Conservation (phyloP, 2,113 vertebrate species). For the Damaliscus lunatus region DNA sequence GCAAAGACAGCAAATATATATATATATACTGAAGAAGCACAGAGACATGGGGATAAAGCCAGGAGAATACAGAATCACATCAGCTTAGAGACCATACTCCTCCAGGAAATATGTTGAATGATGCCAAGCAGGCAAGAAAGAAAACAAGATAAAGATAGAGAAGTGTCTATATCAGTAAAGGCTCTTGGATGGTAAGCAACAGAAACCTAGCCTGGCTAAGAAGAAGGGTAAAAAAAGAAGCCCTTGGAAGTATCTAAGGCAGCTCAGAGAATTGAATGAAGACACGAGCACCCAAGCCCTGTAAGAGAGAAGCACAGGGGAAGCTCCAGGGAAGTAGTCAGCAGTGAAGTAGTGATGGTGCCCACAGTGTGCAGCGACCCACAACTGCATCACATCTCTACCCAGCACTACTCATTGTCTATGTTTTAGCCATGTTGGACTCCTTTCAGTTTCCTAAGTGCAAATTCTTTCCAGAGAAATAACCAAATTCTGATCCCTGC, state of each 20-base stretch:
- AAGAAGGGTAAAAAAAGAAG: not conserved
- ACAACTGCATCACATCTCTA: fast-evolving
- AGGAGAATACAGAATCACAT: not conserved
- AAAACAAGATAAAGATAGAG: not conserved
- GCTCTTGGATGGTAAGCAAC: not conserved
- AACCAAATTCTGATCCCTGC: not conserved
- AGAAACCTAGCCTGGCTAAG: not conserved
- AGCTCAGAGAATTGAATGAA: not conserved
- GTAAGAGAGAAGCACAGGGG: not conserved
- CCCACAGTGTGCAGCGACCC: not conserved
- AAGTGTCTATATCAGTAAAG: not conserved
- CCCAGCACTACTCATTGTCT: not conserved
- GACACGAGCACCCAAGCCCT: not conserved
- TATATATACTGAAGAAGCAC: not conserved
- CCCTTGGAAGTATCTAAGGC: not conserved
- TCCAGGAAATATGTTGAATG: not conserved
- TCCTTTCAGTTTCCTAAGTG: not conserved
- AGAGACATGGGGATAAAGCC: not conserved
- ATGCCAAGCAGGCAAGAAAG: not conserved
- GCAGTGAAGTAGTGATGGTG: not conserved
- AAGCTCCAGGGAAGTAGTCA: not conserved
- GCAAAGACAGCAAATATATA: not conserved
- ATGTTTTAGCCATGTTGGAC: not conserved
- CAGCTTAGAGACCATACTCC: not conserved
- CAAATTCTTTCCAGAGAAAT: not conserved